These are phyloP conservation scores for Chaenodraco wilsoni DNA, from an alignment of 2,797 vertebrate species.

Conservation along the genomic window DNA sequence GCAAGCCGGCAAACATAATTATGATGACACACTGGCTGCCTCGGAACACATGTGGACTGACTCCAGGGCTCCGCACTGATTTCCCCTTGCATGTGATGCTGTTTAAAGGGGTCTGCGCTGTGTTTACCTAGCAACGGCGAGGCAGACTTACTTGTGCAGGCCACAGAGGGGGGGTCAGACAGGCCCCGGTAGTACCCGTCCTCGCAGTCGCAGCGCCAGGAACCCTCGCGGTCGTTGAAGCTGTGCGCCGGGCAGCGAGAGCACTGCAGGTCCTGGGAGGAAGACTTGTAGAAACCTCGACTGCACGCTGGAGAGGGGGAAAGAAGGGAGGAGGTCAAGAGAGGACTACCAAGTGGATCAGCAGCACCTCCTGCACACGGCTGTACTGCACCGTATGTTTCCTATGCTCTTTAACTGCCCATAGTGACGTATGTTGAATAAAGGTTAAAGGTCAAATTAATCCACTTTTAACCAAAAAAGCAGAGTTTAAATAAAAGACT, in stretches of 20 bases:
- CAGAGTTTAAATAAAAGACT: background rate
- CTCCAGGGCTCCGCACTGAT: slow-evolving; percentile 26
- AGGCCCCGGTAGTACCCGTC: slow-evolving; percentile 95
- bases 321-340: background rate
- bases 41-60: slow-evolving; percentile 55
- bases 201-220: slow-evolving; percentile 95
- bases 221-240: slow-evolving; percentile 95
- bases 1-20: slow-evolving; percentile 71
- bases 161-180: slow-evolving; percentile 92
- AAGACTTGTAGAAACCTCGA: slow-evolving; percentile 98
- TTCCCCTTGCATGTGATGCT: slow-evolving; percentile 21
- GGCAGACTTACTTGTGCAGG: slow-evolving; percentile 94
- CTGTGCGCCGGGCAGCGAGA: slow-evolving; percentile 96
- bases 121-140: slow-evolving; percentile 44
- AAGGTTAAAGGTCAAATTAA: background rate
- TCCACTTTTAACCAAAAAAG: background rate
- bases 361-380: slow-evolving; percentile 8
- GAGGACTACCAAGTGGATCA: slow-evolving; percentile 2
- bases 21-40: slow-evolving; percentile 59
- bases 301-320: slow-evolving; percentile 87
- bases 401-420: too few relatives aligned
- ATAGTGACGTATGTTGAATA: too few relatives aligned
- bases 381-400: too few relatives aligned
- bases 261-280: slow-evolving; percentile 97
- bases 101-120: slow-evolving; percentile 43